Evolutionary conservation across 2,113 vertebrate genomes (phyloP).

Genomic region (Clarias macrocephalus): DNA sequence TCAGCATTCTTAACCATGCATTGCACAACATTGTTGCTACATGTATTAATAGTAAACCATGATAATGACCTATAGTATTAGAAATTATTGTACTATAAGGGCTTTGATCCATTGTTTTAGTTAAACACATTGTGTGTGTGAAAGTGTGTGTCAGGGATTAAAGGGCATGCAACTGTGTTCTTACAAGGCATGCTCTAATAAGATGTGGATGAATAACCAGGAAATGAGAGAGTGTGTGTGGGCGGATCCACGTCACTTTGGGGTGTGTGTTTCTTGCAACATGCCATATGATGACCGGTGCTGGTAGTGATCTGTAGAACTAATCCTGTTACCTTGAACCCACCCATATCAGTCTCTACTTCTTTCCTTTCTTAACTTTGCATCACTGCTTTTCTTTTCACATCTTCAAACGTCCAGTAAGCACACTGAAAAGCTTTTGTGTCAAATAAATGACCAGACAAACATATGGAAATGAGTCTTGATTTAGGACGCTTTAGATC

Average conservation of each 20-base stretch:
- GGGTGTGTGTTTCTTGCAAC: constrained; percentile 39
- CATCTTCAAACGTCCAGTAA: background rate
- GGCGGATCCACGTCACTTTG: constrained; percentile 21
- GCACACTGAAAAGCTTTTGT: background rate
- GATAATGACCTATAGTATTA: background rate
- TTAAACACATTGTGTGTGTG: background rate
- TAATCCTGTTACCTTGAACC: constrained; percentile 55
- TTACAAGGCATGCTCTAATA: constrained; percentile 14
- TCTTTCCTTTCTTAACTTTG: background rate
- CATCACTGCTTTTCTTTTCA: constrained; percentile 12
- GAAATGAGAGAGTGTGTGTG: constrained; percentile 31
- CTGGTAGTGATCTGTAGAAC: constrained; percentile 31
- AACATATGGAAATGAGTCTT: constrained; percentile 12
- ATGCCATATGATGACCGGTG: constrained; percentile 48
- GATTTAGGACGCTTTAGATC: background rate
- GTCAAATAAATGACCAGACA: background rate
- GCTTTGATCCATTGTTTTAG: background rate
- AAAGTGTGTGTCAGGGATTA: constrained; percentile 9
- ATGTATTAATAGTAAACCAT: background rate
- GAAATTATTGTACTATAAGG: background rate
- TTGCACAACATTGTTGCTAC: background rate
- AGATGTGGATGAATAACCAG: constrained; percentile 32
- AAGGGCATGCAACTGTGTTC: background rate
- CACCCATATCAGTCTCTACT: background rate
- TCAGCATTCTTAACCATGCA: too few species aligned